Base-by-base conservation (phyloP, 2,797 vertebrate species). In the Melanotaenia trifasciata region DNA sequence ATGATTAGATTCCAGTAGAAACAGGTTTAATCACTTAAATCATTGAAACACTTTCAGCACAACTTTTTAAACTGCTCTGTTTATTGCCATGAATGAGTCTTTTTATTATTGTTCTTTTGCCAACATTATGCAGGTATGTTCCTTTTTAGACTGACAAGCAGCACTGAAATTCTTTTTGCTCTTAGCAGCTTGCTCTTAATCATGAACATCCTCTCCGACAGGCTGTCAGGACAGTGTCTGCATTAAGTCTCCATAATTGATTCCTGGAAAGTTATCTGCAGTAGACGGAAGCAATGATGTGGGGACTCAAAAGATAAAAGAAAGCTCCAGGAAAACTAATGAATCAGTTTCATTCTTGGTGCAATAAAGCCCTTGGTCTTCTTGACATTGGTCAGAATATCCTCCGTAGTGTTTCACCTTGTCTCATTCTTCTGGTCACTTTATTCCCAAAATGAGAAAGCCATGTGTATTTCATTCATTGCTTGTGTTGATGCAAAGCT, bases 201-300 rank as follows among this genome's bases (percentile, higher is more conserved):
- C 40, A 32, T 2, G 0, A 10, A 22, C 3, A 18, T 20, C 54
- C 13, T 60, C 50, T 59, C 33, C 38, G 20, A 9, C 28, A 36
- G 40, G 5, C 26, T 20, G n/a, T 51, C 70, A 60, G 13, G 11
- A 28, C 11, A 47, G 5, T 18, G 3, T 18, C 32, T 67, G 56
- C 74, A 76, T 30, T 16, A 64, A 72, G 26, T 65, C 24, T 26
- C 0, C 43, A 74, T 24, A 70, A 67, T 50, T 2, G 18, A 45
- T 64, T 69, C 56, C 43, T 40, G 33, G 22, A 24, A 12, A 11
- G 64, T 54, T 18, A 33, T 64, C 35, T 60, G 4, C 20, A n/a
- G 22, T 9, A 59, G 33, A 38, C 32, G 16, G 0, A 0, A 0
- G 62, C 57, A 59, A 5, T 0, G 50, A 67, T 28, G 0, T 13